Evolutionary conservation across 2,797 vertebrate species (phyloP).

Genomic region (Amblyopsis hoosieri): DNA sequence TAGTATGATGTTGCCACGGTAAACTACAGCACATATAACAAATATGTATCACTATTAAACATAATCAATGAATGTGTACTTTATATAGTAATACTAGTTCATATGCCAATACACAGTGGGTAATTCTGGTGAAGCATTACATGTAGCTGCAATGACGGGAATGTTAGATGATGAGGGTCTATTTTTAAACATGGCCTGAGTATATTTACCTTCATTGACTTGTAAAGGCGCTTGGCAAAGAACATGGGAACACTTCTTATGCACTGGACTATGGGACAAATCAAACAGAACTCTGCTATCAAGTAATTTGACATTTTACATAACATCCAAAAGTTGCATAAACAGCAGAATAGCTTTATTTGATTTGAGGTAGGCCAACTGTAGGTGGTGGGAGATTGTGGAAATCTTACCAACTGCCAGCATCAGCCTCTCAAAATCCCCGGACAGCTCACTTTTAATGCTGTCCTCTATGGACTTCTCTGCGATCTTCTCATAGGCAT

Average conservation of each 20-base stretch:
- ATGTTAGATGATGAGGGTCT: neutral
- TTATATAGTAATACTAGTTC: too few species aligned
- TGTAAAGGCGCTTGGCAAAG: conserved; percentile 91
- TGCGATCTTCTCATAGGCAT: conserved; percentile 88
- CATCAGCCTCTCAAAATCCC: conserved; percentile 96
- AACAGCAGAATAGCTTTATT: neutral
- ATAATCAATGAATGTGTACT: too few species aligned
- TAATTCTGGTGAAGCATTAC: neutral
- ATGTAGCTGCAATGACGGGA: neutral
- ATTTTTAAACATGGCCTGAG: neutral
- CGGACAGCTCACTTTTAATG: conserved; percentile 91
- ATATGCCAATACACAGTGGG: neutral
- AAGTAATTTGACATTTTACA: neutral
- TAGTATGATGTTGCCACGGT: neutral
- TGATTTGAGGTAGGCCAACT: neutral
- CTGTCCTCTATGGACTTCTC: conserved; percentile 90
- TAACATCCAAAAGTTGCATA: neutral
- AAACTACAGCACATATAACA: neutral
- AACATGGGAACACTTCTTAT: conserved; percentile 89
- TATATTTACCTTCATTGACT: conserved; percentile 93
- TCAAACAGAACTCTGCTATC: conserved; percentile 11
- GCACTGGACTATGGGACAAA: conserved; percentile 83
- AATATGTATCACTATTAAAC: too few species aligned
- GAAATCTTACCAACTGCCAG: conserved; percentile 87
- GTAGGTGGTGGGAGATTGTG: neutral